phyloP scores from a whole-genome alignment of 2,113 vertebrate genomes.

The Psophia crepitans region DNA sequence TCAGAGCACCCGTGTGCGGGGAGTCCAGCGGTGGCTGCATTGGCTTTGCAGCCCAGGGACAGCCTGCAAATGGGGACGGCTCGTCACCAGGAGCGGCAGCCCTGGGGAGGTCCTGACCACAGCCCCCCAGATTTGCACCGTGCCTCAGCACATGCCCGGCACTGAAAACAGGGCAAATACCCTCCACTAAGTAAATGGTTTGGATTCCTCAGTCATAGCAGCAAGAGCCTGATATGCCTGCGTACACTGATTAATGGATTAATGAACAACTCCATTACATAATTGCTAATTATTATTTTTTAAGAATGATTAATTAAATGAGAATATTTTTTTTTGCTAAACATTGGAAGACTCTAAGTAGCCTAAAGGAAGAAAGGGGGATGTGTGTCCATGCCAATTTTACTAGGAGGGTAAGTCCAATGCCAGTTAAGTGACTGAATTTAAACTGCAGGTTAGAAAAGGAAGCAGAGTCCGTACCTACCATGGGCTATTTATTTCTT shows the following conservation, averaged over 20 bases:
- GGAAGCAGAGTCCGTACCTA: neutral
- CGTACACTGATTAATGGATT: neutral
- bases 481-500: neutral
- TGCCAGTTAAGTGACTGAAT: neutral
- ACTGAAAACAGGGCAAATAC: neutral
- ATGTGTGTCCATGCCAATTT: neutral
- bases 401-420: neutral
- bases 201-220: accelerated
- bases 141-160: neutral
- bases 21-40: accelerated
- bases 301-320: neutral
- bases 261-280: neutral
- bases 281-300: neutral
- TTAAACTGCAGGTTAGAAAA: neutral
- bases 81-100: neutral
- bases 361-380: neutral
- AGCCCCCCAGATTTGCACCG: neutral
- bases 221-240: neutral
- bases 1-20: neutral
- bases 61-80: neutral
- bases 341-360: neutral
- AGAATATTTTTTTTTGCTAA: neutral
- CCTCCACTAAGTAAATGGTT: neutral
- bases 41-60: neutral
- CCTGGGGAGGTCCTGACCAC: neutral